Percentiles rank a stretch among this genome's conserved stretches.
phyloP scores from a whole-genome alignment of 1,140 invertebrate species.

The Uloborus diversus region DNA sequence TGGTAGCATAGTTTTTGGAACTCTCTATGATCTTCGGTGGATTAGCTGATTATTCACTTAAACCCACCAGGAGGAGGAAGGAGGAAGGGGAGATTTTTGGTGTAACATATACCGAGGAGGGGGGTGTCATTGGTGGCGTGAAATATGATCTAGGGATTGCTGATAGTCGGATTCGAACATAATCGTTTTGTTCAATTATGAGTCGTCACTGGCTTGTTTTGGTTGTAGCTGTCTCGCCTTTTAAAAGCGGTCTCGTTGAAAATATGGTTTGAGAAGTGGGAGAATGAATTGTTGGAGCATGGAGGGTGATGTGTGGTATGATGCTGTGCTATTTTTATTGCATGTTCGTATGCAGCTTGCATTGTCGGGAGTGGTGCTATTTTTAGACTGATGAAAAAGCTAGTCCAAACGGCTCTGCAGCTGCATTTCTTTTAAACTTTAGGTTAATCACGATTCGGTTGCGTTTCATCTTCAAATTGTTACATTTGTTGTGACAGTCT shows the following conservation, averaged over 20 bases:
- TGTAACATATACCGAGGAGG: background rate
- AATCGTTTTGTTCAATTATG: slow-evolving; percentile 48
- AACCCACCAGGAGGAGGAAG: background rate
- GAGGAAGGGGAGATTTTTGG: background rate
- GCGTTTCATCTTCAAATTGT: no score
- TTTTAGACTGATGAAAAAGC: no score
- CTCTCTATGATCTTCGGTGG: background rate
- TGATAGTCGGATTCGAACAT: slow-evolving; percentile 26
- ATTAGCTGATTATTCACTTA: slow-evolving; percentile 55
- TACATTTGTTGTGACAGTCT: no score
- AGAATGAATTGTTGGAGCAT: no score
- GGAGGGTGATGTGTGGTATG: no score
- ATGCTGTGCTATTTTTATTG: no score
- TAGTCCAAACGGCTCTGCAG: no score
- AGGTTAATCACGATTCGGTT: no score
- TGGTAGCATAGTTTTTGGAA: background rate
- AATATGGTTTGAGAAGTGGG: no score
- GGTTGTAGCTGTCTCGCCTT: background rate
- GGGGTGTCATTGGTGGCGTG: background rate
- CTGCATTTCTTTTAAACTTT: no score
- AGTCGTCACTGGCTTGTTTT: slow-evolving; percentile 11
- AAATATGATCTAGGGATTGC: slow-evolving; percentile 39
- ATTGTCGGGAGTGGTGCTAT: no score
- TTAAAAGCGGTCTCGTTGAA: slow-evolving; percentile 15
- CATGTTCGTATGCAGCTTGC: no score